phyloP scores from a whole-genome alignment of 1,140 invertebrate species.

The Zaprionus ghesquierei region DNA sequence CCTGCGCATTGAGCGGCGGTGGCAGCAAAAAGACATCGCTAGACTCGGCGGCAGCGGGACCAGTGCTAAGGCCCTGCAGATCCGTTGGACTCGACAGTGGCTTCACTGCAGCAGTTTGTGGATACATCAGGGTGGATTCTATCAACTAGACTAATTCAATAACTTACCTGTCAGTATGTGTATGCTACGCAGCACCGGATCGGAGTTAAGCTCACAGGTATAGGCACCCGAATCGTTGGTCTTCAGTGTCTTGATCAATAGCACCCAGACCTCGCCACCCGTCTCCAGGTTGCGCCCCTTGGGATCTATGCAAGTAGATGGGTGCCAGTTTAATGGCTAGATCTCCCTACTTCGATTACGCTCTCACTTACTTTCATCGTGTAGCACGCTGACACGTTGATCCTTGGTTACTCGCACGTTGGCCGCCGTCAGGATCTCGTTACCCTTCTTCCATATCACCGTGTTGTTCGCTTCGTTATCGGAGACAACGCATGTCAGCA shows the following conservation, averaged over 20 bases:
- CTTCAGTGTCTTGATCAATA: slow-evolving; percentile 88
- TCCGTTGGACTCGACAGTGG: slow-evolving; percentile 79
- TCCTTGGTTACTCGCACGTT: slow-evolving; percentile 88
- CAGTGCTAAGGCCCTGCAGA: slow-evolving; percentile 40
- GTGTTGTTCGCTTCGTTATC: slow-evolving; percentile 86
- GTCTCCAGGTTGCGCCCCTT: slow-evolving; percentile 82
- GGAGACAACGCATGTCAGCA: slow-evolving; percentile 90
- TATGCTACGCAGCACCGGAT: slow-evolving; percentile 89
- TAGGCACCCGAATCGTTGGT: slow-evolving; percentile 90
- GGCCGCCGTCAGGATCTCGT: slow-evolving; percentile 90
- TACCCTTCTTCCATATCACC: slow-evolving; percentile 88
- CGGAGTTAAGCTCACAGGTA: slow-evolving; percentile 92
- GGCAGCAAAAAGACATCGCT: slow-evolving; percentile 83
- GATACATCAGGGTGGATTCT: neutral
- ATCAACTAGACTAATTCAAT: neutral
- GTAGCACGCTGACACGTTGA: slow-evolving; percentile 87
- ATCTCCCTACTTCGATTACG: neutral
- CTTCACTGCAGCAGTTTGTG: slow-evolving; percentile 50
- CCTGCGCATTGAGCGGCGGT: slow-evolving; percentile 76
- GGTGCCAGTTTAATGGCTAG: neutral
- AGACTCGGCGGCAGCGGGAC: slow-evolving; percentile 79
- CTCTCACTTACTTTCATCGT: slow-evolving; percentile 86
- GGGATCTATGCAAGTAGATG: slow-evolving; percentile 80
- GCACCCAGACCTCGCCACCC: slow-evolving; percentile 91
- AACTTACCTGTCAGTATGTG: slow-evolving; percentile 88